These are phyloP conservation scores for Drosophila mayri DNA, from an alignment of 1,140 invertebrate species.

Conservation along the genomic window DNA sequence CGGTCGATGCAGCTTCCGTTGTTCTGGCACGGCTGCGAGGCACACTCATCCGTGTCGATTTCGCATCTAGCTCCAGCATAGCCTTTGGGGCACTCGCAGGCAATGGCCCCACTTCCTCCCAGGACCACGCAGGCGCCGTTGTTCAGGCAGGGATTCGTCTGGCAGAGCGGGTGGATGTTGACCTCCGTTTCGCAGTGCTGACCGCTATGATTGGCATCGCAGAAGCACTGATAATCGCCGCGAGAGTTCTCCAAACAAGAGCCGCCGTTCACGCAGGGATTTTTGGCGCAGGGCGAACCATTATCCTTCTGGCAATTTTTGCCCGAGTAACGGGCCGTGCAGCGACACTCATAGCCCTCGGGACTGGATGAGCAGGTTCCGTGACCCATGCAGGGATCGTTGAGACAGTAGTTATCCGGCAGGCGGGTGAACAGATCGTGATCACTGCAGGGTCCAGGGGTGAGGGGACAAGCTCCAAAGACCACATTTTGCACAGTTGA, in stretches of 20 bases:
- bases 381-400: constrained; percentile 92
- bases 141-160: constrained; percentile 90
- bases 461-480: constrained; percentile 91
- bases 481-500: constrained; percentile 88
- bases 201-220: constrained; percentile 90
- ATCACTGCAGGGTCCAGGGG: constrained; percentile 88
- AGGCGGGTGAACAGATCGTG: constrained; percentile 86
- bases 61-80: constrained; percentile 89
- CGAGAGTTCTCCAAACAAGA: constrained; percentile 90
- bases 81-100: constrained; percentile 88
- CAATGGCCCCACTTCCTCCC: constrained; percentile 87
- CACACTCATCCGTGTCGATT: constrained; percentile 90
- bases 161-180: constrained; percentile 89
- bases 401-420: constrained; percentile 89
- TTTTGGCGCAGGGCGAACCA: constrained; percentile 89
- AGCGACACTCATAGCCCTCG: constrained; percentile 92
- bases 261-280: constrained; percentile 91
- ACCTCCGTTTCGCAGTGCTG: constrained; percentile 91
- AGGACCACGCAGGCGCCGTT: constrained; percentile 89
- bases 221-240: constrained; percentile 92
- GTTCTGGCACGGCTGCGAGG: constrained; percentile 91
- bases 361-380: constrained; percentile 91
- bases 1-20: constrained; percentile 92
- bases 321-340: constrained; percentile 91
- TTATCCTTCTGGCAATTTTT: constrained; percentile 93